Percentiles rank a stretch among this genome's conserved stretches.
These are phyloP conservation scores for Chiloscyllium plagiosum DNA, from an alignment of 2,113 vertebrate species.

Conservation along the genomic window DNA sequence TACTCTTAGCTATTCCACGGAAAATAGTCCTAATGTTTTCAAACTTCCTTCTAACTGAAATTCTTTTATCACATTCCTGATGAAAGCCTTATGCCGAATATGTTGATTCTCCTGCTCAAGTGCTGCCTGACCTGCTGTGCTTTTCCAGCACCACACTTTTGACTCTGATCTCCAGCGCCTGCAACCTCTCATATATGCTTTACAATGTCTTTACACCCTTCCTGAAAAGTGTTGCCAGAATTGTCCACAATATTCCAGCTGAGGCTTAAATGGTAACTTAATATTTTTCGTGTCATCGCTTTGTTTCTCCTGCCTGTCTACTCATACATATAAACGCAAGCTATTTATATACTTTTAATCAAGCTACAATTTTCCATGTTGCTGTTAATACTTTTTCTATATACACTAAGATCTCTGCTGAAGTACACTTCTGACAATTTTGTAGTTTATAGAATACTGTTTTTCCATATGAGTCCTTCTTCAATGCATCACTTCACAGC, in stretches of 20 bases:
- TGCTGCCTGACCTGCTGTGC: no score
- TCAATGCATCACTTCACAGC: background rate
- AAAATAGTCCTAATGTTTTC: background rate
- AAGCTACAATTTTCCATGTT: background rate
- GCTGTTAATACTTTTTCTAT: background rate
- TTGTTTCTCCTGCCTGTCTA: background rate
- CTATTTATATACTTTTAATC: background rate
- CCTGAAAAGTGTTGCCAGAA: background rate
- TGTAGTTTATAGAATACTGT: background rate
- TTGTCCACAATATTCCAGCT: background rate
- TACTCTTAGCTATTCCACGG: background rate
- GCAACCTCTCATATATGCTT: background rate
- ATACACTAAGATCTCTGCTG: background rate
- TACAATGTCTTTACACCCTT: background rate
- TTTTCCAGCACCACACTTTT: no score
- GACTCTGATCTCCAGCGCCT: no score
- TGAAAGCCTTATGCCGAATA: no score
- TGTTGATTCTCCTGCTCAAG: no score
- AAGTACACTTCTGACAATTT: background rate
- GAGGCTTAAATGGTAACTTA: background rate
- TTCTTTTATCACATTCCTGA: no score
- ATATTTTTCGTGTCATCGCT: background rate
- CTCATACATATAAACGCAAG: background rate
- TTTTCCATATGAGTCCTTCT: background rate
- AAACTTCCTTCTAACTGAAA: background rate